phyloP scores from a whole-genome alignment of 2,888 invertebrate species.

The Chrysodeixis includens region DNA sequence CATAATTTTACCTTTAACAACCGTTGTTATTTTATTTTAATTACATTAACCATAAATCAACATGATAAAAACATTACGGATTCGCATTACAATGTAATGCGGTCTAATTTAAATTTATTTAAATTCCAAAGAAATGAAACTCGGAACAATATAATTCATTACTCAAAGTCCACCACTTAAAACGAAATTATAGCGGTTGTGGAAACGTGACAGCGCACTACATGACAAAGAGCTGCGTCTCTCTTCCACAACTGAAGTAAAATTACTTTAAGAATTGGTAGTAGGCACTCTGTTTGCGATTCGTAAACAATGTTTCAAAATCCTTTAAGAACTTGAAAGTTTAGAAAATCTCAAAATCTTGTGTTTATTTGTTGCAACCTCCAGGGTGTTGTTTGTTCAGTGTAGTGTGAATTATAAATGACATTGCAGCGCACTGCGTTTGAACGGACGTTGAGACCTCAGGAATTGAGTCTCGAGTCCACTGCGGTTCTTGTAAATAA shows the following conservation, averaged over 20 bases:
- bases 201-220: too few relatives aligned
- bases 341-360: constrained; percentile 22
- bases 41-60: background rate
- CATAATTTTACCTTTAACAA: background rate
- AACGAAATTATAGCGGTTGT: background rate
- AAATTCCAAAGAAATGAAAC: constrained; percentile 36
- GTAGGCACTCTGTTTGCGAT: constrained; percentile 34
- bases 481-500: constrained; percentile 37
- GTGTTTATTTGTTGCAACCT: constrained; percentile 29
- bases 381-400: constrained; percentile 51
- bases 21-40: background rate
- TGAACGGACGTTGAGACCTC: constrained; percentile 36
- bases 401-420: constrained; percentile 53
- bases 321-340: constrained; percentile 37
- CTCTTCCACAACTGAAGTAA: too few relatives aligned
- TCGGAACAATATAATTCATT: constrained; percentile 38
- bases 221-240: background rate
- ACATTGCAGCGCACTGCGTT: constrained; percentile 51
- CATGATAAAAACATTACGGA: background rate
- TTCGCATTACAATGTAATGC: background rate
- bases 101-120: constrained; percentile 16
- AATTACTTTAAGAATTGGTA: too few relatives aligned
- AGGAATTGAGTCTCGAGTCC: constrained; percentile 28
- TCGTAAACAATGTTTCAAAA: constrained; percentile 39
- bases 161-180: too few relatives aligned